Conservation (phyloP, 1,140 invertebrate genomes). For the Dendroctonus ponderosae region DNA sequence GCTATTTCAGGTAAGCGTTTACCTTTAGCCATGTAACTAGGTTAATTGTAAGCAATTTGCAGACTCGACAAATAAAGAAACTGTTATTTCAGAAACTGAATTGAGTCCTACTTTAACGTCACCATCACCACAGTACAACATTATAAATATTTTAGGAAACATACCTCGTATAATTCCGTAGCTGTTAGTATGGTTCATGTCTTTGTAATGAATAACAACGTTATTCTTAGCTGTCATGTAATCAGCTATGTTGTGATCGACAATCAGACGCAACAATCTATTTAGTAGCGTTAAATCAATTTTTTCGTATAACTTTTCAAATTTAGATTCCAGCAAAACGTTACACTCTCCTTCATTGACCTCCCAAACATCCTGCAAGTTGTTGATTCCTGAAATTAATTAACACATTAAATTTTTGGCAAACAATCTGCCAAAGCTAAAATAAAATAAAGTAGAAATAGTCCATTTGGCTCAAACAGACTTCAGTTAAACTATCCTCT, state of each 20-base stretch:
- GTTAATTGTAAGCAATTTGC: too few species aligned
- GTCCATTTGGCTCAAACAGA: too few species aligned
- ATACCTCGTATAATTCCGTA: slow-evolving; percentile 95
- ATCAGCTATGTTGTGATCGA: slow-evolving; percentile 99
- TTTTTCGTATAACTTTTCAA: slow-evolving; percentile 99
- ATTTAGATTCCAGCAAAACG: slow-evolving; percentile 95
- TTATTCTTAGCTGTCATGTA: slow-evolving; percentile 99
- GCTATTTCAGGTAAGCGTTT: too few species aligned
- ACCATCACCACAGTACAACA: too few species aligned
- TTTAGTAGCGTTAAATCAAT: slow-evolving; percentile 98
- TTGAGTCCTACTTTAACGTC: too few species aligned
- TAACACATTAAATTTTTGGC: slow-evolving; percentile 5
- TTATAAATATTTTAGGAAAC: too few species aligned
- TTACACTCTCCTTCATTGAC: slow-evolving; percentile 98
- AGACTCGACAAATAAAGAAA: too few species aligned
- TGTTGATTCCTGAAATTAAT: slow-evolving; percentile 80
- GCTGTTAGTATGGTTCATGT: slow-evolving; percentile 99
- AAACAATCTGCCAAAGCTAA: background rate
- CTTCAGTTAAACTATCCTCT: too few species aligned
- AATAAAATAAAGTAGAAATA: too few species aligned
- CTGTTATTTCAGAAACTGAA: too few species aligned
- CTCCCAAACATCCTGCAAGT: slow-evolving; percentile 98
- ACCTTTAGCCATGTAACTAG: too few species aligned
- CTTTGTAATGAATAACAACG: slow-evolving; percentile 99
- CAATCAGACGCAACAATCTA: slow-evolving; percentile 90